These are phyloP conservation scores for Sphenodon punctatus DNA, from an alignment of 2,797 vertebrate species.

Conservation along the genomic window DNA sequence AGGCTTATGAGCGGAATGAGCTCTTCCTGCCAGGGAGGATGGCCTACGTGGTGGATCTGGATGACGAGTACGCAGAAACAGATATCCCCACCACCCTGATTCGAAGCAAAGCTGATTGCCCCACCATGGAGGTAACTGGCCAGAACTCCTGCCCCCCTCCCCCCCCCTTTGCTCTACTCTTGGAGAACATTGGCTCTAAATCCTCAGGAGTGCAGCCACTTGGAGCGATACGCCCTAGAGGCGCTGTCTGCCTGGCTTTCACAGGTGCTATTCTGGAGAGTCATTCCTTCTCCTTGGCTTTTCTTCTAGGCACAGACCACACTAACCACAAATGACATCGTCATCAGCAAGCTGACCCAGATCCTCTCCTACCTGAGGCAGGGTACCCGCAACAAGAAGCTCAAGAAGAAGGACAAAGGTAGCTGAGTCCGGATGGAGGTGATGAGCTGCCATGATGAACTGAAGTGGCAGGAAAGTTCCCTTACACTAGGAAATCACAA, in stretches of 20 bases:
- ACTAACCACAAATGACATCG: constrained; percentile 96
- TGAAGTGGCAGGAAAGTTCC: not conserved
- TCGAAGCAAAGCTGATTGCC: constrained; percentile 96
- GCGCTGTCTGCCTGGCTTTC: not conserved
- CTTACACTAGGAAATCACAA: fast-evolving
- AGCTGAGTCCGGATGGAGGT: no score
- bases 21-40: constrained; percentile 94
- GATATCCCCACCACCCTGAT: constrained; percentile 97
- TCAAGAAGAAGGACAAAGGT: constrained; percentile 99
- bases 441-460: not conserved
- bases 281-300: not conserved
- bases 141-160: not conserved
- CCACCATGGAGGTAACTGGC: constrained; percentile 90
- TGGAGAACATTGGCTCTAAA: not conserved
- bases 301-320: constrained; percentile 93
- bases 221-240: not conserved
- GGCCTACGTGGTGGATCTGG: constrained; percentile 97
- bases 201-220: not conserved
- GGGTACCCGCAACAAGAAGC: constrained; percentile 95
- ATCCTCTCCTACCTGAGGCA: constrained; percentile 96
- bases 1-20: constrained; percentile 89
- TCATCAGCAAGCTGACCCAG: constrained; percentile 97
- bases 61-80: constrained; percentile 95
- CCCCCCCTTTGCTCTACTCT: fast-evolving
- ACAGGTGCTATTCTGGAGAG: not conserved